Base-by-base conservation (phyloP, 2,797 vertebrate genomes). In the Manis crassicaudata region DNA sequence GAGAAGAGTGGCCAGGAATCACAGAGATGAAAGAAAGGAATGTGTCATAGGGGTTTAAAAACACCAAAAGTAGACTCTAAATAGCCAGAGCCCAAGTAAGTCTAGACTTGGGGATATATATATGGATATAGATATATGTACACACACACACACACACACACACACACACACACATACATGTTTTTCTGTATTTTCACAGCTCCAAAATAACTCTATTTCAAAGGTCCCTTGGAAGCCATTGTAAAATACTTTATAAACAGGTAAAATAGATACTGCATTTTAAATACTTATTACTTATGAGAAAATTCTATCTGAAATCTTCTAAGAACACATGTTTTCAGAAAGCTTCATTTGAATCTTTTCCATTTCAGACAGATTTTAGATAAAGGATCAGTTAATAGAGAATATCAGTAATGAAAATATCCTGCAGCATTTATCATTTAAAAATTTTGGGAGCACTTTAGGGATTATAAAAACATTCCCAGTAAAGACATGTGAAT, bases 401-500 rank as follows among this genome's bases (percentile, higher is more conserved):
- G 68, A 82, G 97, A 94, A 88, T 86, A 83, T 92, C 94, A 91
- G 77, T 96, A 92, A 95, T 82, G 96, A 96, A 95, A 95, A 98
- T 93, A 16, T 72, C 90, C 60, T 40, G 43, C 92, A 94, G 94
- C 35, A 52, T 73, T 86, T 85, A 58, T 82, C 91, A 92, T 91
- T 95, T 77, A 93, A 97, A 97, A 79, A 20, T 94, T 95, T 95
- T 50, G 25, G 32, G 79, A 97, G 95, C 72, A 70, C 96, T 92
- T 80, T 97, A 91, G 70, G 94, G 50, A 94, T 97, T 97, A 27
- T 93, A 81, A 96, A 97, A 92, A 95, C 50, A 35, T 96, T 97
- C 90, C 89, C 76, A 87, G 82, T 54, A 62, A 92, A 96, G 93
- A 96, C 6, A 52, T 70, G 68, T 65, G 92, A 95, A 90, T 84